Conservation (phyloP, 2,797 vertebrate genomes). For the Cygnus olor region DNA sequence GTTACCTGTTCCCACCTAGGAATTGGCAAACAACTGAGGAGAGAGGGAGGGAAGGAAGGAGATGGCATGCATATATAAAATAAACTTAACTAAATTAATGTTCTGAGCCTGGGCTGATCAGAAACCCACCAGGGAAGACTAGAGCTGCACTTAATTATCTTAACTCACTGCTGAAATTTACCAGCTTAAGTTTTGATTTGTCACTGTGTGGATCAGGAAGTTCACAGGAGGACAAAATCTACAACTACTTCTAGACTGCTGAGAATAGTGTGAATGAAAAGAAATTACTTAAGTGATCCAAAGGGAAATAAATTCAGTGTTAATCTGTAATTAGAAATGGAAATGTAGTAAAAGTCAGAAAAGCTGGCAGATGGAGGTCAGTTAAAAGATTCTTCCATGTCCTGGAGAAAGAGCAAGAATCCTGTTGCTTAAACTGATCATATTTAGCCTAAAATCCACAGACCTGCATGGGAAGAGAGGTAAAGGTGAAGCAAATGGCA, state of each 20-base stretch:
- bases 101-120: not conserved
- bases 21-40: constrained; percentile 6
- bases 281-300: not conserved
- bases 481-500: not conserved
- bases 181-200: not conserved
- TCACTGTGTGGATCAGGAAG: not conserved
- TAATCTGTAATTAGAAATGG: constrained; percentile 13
- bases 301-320: constrained; percentile 1
- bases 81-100: not conserved
- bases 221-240: not conserved
- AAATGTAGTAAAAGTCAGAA: not conserved
- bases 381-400: not conserved
- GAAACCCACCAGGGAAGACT: not conserved
- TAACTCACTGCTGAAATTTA: not conserved
- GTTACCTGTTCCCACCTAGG: not conserved
- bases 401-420: not conserved
- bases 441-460: not conserved
- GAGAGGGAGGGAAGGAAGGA: not conserved
- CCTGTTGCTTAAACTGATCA: not conserved
- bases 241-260: not conserved
- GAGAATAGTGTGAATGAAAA: not conserved
- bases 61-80: not conserved
- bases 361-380: not conserved
- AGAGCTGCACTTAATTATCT: not conserved
- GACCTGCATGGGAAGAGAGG: not conserved